Conservation (phyloP, 2,797 vertebrate species). For the Acomys russatus region DNA sequence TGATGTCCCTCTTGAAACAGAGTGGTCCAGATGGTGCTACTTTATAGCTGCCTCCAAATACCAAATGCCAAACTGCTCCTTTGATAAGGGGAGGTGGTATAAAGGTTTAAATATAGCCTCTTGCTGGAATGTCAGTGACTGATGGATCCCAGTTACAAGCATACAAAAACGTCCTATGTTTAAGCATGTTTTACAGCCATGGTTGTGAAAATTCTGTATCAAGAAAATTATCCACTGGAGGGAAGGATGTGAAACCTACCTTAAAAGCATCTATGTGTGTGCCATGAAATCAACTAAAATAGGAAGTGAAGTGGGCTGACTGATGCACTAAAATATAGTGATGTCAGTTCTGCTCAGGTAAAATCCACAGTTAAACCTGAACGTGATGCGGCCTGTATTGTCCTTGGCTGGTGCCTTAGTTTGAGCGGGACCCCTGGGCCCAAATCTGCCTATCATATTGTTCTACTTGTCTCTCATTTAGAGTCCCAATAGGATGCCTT, state of each 20-base stretch:
- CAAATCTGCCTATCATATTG: no score
- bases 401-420: no score
- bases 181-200: constrained; percentile 76
- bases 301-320: background rate
- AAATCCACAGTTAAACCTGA: constrained; percentile 21
- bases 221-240: constrained; percentile 64
- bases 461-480: no score
- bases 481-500: no score
- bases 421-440: no score
- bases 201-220: constrained; percentile 75
- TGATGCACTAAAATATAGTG: background rate
- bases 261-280: constrained; percentile 56
- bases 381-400: no score
- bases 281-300: constrained; percentile 61
- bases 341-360: constrained; percentile 38
- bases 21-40: constrained; percentile 85
- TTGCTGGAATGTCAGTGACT: constrained; percentile 72
- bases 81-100: constrained; percentile 74
- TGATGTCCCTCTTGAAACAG: constrained; percentile 87
- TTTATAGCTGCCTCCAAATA: constrained; percentile 85
- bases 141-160: constrained; percentile 72
- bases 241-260: constrained; percentile 48
- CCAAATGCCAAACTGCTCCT: constrained; percentile 85
- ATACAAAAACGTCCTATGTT: constrained; percentile 74
- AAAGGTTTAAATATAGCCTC: constrained; percentile 83